Base-by-base conservation (phyloP, 1,140 invertebrate genomes). In the Drosophila paulistorum region DNA sequence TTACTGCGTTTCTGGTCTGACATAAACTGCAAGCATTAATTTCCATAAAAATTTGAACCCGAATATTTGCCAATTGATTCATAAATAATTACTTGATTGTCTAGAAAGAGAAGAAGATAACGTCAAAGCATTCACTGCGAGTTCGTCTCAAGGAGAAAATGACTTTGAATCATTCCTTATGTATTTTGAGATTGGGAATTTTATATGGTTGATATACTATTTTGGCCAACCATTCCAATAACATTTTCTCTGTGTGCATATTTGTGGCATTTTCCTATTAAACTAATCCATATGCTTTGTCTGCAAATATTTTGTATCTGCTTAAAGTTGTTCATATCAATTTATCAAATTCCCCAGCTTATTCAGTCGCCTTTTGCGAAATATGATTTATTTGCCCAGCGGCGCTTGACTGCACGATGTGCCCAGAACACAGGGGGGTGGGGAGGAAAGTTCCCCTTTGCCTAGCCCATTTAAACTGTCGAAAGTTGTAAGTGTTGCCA, bases 401-500 rank as follows among this genome's bases (percentile, higher is more conserved):
- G 68, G 84, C 80, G 42, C 65, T 74, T 61, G 66, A 67, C 73
- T 73, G n/a, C 67, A 67, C 51, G 61, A 17, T 68, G 55, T 39
- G 17, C 2, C 7, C 10, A 20, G 10, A 7, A 10, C 42, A 45
- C 7, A 17, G 14, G 5, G 6, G 0, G 30, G 30, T 30, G 30
- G 2, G 42, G 42, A 1, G 5, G 0, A 4, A 11, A 10, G 6
- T 9, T 23, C 14, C 23, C 17, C 11, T 62, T 42, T 45, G 37
- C 23, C 48, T 17, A 14, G 45, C 71, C 45, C 76, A 69, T 64
- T 84, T 81, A 71, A 89, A 84, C 81, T 89, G 84, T 89, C 84
- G 81, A 89, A 89, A 89, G 71, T 89, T 84, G 85, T 90, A 84
- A 89, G 85, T 81, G 81, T 89, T 90, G 84, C 85, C 69, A 71